Base-by-base conservation (phyloP, 2,113 vertebrate species). In the Abramis brama region DNA sequence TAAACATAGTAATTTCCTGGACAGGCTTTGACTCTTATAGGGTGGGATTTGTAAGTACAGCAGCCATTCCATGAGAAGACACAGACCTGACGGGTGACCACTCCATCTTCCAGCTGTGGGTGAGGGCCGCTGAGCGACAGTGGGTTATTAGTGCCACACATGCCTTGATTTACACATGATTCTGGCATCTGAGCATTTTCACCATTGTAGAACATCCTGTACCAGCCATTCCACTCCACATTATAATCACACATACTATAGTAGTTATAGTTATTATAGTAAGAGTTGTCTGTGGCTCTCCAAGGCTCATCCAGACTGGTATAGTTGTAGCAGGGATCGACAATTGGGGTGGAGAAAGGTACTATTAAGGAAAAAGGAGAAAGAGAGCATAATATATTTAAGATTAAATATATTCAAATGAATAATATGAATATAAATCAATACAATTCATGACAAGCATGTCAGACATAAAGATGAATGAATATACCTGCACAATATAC, bases 1-100 rank as follows among this genome's bases (percentile, higher is more conserved):
- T 82, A 82, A 50, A 82, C 62, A 23, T 82, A 82, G 17, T 82
- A 82, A 68, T 82, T 2, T 68, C 79, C 79, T 10, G 79, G 62
- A 52, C 79, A 82, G n/a, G 79, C 25, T 82, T 82, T 82, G 62
- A 68, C 79, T 70, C 17, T 25, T 47, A 82, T 82, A 11, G 79
- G 19, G 11, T 82, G 79, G 15, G 79, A 68, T 33, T 1, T 30
- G 11, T 21, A 52, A 9, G 0, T 0, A 82, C 80, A 82, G 27
- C 27, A 70, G 25, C 1, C 19, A 0, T 0, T 0, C 80, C 62
- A 52, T 52, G 25, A 1, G 2, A 62, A 52, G 6, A 23, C 0
- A 70, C 80, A 82, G 64, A 82, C 45, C 6, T 36, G 45, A 23
- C 17, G 64, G 3, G 6, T 50, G 36, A 75, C 73, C 23, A 27